Percentiles rank a stretch among this genome's conserved stretches.
These are phyloP conservation scores for Drosophila rufa DNA, from an alignment of 1,140 invertebrate genomes.

Conservation along the genomic window DNA sequence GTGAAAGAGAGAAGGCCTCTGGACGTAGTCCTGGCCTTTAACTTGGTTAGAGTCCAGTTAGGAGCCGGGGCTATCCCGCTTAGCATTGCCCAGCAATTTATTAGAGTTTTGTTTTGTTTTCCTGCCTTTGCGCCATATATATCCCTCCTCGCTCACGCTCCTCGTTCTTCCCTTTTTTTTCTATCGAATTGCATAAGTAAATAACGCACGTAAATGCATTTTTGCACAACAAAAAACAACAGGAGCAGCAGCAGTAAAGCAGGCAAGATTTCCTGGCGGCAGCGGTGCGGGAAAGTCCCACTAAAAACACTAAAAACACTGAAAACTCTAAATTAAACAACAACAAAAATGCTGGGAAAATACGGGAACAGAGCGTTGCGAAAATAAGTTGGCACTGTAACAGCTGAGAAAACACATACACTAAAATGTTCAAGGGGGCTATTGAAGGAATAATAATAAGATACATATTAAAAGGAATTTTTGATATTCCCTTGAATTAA, in stretches of 20 bases:
- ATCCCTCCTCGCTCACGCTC: not conserved
- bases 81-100: slow-evolving; percentile 72
- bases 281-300: slow-evolving; percentile 1
- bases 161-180: not conserved
- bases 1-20: slow-evolving; percentile 1
- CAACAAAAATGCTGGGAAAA: slow-evolving; percentile 33
- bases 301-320: slow-evolving; percentile 20
- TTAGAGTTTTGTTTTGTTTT: slow-evolving; percentile 69
- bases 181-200: slow-evolving; percentile 68
- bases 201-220: slow-evolving; percentile 79
- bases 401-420: slow-evolving; percentile 19
- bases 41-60: slow-evolving; percentile 62
- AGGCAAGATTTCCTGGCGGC: slow-evolving; percentile 24
- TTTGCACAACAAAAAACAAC: slow-evolving; percentile 42
- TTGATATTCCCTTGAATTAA: not conserved
- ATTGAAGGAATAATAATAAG: not conserved
- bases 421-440: not conserved
- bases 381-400: slow-evolving; percentile 25
- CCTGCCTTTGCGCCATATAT: slow-evolving; percentile 9
- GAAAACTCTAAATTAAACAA: slow-evolving; percentile 66
- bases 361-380: slow-evolving; percentile 2
- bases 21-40: slow-evolving; percentile 54
- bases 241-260: slow-evolving; percentile 7
- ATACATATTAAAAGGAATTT: not conserved
- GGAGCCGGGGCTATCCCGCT: slow-evolving; percentile 64